Percentiles rank a stretch among this genome's conserved stretches.
Evolutionary conservation across 2,888 invertebrate genomes (phyloP).

Genomic region (Microdon myrmicae): DNA sequence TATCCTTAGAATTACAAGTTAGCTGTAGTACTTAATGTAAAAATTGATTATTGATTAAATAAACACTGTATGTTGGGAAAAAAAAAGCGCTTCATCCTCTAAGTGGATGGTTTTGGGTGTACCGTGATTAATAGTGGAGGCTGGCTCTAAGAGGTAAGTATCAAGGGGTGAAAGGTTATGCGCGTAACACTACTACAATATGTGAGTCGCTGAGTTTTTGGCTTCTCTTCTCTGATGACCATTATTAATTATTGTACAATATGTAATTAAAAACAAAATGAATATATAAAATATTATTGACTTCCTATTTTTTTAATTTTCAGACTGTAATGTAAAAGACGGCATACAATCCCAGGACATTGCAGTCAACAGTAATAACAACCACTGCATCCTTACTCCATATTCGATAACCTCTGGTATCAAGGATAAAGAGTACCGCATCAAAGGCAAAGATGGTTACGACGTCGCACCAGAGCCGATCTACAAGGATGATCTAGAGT

Average conservation of each 20-base stretch:
- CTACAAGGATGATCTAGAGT: slow-evolving; percentile 47
- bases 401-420: slow-evolving; percentile 60
- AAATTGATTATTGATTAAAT: no score
- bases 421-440: slow-evolving; percentile 61
- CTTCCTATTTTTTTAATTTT: slow-evolving; percentile 57
- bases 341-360: slow-evolving; percentile 82
- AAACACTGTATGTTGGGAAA: no score
- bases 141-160: no score
- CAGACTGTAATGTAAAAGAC: slow-evolving; percentile 90
- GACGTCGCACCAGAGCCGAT: slow-evolving; percentile 53
- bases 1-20: no score
- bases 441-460: slow-evolving; percentile 61
- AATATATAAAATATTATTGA: no score
- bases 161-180: no score
- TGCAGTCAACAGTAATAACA: slow-evolving; percentile 71
- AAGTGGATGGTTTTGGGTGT: no score
- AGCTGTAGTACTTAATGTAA: no score
- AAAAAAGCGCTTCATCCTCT: no score
- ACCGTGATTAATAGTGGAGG: no score
- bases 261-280: slow-evolving; percentile 1
- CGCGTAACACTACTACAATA: not conserved
- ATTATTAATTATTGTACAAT: not conserved
- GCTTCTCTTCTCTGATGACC: not conserved
- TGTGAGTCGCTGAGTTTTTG: not conserved
- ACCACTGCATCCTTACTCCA: slow-evolving; percentile 63